Evolutionary conservation across 2,888 invertebrate species (phyloP), one percentile per base, ranked within the genome.

Genomic region (Stenodera caucasica): DNA sequence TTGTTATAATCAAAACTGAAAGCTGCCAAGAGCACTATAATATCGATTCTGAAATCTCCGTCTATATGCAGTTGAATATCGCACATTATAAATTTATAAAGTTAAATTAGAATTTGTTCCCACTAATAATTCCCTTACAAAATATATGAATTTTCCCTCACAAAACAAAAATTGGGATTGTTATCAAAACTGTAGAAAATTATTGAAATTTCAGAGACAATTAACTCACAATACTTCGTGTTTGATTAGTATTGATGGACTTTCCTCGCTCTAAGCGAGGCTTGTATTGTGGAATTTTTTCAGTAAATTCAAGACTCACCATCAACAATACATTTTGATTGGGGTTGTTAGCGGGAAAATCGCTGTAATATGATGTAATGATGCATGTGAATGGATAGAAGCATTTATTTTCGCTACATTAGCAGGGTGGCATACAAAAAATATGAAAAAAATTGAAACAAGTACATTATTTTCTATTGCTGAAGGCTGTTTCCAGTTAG

Each of bases 361-460:
- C 52, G 50, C 56, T 33, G 32, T 62, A 58, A 62, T 58, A 57
- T 60, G 63, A 63, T 52, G 63, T 63, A 63, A 63, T 63, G 63
- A 55, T 60, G 63, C 63, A 63, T 63, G 60, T 57, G 55, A 63
- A 63, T 60, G 55, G 63, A 49, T 55, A 57, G 60, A 23, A 33
- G 49, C 60, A 55, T 60, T 63, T 63, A 63, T 60, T 63, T 60
- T 60, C 63, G 63, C 63, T 58, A 63, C 63, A 63, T 63, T 63
- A 60, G 60, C 58, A 49, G 40, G 51, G 51, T 60, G 21, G 21
- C 60, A 51, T 55, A 57, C 26, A 52, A n/a, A 5, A 26, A 26
- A 26, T 4, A 50, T 0, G 14, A 49, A 35, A 35, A 51, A 59
- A 60, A 40, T 6, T 6, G 18, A 18, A 18, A 37, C 37, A 40